phyloP scores from a whole-genome alignment of 2,888 invertebrate species.

The Unio delphinus region DNA sequence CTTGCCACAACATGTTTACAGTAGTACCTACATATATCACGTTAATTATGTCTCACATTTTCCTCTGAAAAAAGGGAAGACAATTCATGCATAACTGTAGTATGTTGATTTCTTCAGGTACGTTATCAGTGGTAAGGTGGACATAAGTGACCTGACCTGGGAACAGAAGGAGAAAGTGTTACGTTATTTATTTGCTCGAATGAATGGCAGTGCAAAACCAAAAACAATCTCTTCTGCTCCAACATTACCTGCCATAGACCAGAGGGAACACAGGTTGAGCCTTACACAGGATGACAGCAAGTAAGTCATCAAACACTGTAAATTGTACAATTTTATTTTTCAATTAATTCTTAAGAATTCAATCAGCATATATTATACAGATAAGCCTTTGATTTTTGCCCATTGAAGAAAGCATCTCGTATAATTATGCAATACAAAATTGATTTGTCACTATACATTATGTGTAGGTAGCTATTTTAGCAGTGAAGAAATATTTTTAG shows the following conservation, averaged over 20 bases:
- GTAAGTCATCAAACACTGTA: conserved; percentile 10
- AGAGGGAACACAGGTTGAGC: conserved; percentile 34
- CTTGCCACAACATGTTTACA: too few species aligned
- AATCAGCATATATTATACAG: too few species aligned
- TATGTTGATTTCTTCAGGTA: neutral
- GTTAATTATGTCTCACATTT: too few species aligned
- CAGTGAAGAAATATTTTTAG: too few species aligned
- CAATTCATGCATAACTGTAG: neutral
- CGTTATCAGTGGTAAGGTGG: conserved; percentile 56
- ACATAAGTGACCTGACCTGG: conserved; percentile 70
- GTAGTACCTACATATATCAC: too few species aligned
- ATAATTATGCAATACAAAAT: too few species aligned
- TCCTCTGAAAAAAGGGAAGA: neutral
- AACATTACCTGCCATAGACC: conserved; percentile 42
- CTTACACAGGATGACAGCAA: conserved; percentile 36
- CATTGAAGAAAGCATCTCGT: too few species aligned
- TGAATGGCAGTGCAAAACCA: conserved; percentile 56
- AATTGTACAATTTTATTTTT: too few species aligned
- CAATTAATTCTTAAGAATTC: too few species aligned
- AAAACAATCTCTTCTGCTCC: conserved; percentile 35
- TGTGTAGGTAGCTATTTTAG: too few species aligned
- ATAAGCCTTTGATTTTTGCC: too few species aligned
- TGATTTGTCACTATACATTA: too few species aligned
- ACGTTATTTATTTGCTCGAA: conserved; percentile 69
- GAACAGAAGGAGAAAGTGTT: conserved; percentile 71